Evolutionary conservation across 2,888 invertebrate genomes (phyloP).

Genomic region (Mycalesis mineus): DNA sequence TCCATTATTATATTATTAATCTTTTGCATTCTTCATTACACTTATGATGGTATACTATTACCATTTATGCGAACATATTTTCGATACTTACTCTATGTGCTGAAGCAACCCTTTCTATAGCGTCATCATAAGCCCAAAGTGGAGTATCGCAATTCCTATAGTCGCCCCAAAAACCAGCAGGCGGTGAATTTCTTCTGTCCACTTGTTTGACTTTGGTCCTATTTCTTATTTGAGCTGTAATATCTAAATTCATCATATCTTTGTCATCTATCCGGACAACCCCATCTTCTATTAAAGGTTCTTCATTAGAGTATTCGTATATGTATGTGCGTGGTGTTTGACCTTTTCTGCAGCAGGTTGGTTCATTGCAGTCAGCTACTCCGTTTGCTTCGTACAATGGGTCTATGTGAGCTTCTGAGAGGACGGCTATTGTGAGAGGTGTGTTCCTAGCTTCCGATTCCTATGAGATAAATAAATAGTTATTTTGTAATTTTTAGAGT

Average conservation of each 20-base stretch:
- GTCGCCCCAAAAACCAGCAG: conserved; percentile 90
- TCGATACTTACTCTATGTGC: conserved; percentile 61
- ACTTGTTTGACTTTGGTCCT: conserved; percentile 11
- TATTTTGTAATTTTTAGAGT: not conserved
- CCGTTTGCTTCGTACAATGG: conserved; percentile 82
- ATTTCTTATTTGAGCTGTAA: conserved; percentile 37
- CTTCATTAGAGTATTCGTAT: conserved; percentile 35
- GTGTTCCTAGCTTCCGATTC: conserved; percentile 31
- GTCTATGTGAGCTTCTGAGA: conserved; percentile 90
- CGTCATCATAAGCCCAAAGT: conserved; percentile 81
- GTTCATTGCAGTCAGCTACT: conserved; percentile 84
- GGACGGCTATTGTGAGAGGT: conserved; percentile 79
- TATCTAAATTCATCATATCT: conserved; percentile 45
- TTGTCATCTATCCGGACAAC: conserved; percentile 41
- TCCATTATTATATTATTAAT: too few relatives aligned
- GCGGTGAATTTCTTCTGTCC: conserved; percentile 35
- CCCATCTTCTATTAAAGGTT: conserved; percentile 42
- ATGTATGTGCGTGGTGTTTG: conserved; percentile 61
- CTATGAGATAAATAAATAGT: conserved; percentile 30
- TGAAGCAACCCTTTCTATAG: conserved; percentile 79
- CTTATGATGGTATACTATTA: too few relatives aligned
- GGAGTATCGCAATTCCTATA: conserved; percentile 88
- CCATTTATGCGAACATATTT: too few relatives aligned
- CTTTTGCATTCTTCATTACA: too few relatives aligned
- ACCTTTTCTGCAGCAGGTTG: conserved; percentile 85